These are phyloP conservation scores for Furcifer pardalis DNA, from an alignment of 2,797 vertebrate genomes.

Conservation along the genomic window DNA sequence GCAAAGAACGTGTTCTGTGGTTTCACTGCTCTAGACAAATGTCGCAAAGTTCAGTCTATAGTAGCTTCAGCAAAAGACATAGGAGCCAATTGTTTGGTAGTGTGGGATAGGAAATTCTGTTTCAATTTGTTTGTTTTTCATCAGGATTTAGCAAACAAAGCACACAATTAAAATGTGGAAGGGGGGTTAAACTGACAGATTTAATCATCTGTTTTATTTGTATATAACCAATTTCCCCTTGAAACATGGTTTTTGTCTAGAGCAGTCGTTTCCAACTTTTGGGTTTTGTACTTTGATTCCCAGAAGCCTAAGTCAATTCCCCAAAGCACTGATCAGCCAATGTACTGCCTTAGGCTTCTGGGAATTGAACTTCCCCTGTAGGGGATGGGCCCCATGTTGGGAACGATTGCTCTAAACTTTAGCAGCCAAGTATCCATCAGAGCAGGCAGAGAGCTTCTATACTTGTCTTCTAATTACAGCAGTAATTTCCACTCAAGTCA, in stretches of 20 bases:
- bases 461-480: neutral
- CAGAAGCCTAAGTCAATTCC: no score
- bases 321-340: no score
- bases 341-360: no score
- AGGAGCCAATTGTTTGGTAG: neutral
- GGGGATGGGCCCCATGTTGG: no score
- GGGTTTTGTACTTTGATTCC: no score
- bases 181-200: neutral
- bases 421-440: neutral
- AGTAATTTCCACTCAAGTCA: slow-evolving; percentile 15
- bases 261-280: no score
- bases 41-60: no score
- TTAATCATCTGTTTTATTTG: neutral
- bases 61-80: neutral
- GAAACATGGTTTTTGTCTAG: neutral
- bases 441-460: neutral
- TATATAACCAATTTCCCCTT: neutral
- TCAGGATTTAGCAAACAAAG: neutral
- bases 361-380: no score
- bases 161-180: neutral
- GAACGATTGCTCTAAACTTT: no score
- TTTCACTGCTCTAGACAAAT: no score
- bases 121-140: neutral
- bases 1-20: no score
- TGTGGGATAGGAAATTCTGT: no score